Percentiles rank a stretch among this genome's conserved stretches.
Evolutionary conservation across 2,113 vertebrate species (phyloP).

Genomic region (Psophia crepitans): DNA sequence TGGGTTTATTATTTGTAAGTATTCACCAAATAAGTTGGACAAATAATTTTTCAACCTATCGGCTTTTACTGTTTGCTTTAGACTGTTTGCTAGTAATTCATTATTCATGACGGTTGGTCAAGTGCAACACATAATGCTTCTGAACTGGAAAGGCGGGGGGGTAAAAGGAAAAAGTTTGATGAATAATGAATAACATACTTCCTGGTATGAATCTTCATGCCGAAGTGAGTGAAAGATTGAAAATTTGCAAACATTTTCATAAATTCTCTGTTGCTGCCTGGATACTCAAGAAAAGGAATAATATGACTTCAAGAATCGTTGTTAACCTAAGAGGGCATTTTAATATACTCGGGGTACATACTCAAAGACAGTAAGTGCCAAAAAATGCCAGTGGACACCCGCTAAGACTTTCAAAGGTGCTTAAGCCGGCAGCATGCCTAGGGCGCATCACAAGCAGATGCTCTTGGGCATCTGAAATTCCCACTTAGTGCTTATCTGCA

Average conservation of each 20-base stretch:
- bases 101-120: slow-evolving; percentile 40
- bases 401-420: neutral
- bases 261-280: neutral
- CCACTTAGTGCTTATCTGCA: neutral
- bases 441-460: neutral
- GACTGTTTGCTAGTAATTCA: slow-evolving; percentile 25
- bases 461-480: neutral
- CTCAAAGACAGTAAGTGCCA: neutral
- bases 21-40: slow-evolving; percentile 28
- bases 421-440: neutral
- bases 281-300: neutral
- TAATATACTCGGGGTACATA: neutral
- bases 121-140: neutral
- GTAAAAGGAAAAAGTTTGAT: neutral
- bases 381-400: neutral
- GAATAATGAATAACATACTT: slow-evolving; percentile 1
- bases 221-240: neutral
- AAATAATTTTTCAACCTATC: slow-evolving; percentile 42
- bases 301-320: neutral
- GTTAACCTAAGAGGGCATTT: neutral
- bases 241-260: neutral
- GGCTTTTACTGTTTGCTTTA: slow-evolving; percentile 30
- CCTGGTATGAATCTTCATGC: neutral
- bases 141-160: neutral
- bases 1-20: slow-evolving; percentile 23